Base-by-base conservation (phyloP, 2,888 invertebrate genomes). In the Lasioglossum leucozonium region DNA sequence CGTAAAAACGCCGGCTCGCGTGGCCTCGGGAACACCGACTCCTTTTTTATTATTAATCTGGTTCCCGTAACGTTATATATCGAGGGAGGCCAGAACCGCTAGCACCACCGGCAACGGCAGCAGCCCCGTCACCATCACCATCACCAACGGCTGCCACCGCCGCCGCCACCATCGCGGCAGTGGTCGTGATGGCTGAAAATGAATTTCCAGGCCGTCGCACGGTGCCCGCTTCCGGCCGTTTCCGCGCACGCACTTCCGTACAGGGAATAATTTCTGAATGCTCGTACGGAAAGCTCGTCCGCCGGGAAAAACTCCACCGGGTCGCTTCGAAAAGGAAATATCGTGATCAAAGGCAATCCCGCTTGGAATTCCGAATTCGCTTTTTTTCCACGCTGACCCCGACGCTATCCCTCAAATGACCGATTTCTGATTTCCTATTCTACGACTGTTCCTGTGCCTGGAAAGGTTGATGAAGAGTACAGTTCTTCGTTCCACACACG, bases 41-140 rank as follows among this genome's bases (percentile, higher is more conserved):
- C 74, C 80, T 72, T 86, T 84, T 84, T 86, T 77, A 82, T 84
- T 87, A 87, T 83, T 87, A 86, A 87, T 86, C 73, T n/a, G 42
- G 11, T 71, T 67, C 34, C 42, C 47, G 47, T 37, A 34, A 51
- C 47, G 47, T 30, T 37, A 75, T 71, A 72, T 16, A 26, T 58
- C 26, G 26, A 30, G 26, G 26, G 26, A 58, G 58, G 58, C 58
- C 26, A 58, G 58, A n/a, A 58, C 26, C 58, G 51, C 51, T 51
- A 58, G 58, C 55, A n/a, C 10, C 55, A n/a, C n/a, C 55, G n/a
- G 55, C 55, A 55, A 10, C 55, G 22, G n/a, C 26, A 58, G 4
- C 58, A n/a, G n/a, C 22, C 18, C 18, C 18, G 22, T 5, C 22
- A 51, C 47, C 47, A 51, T 3, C 3, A 34, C 34, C 34, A 34